Percentiles rank a stretch among this genome's conserved stretches.
Evolutionary conservation across 2,888 invertebrate genomes (phyloP).

Genomic region (Nemapogon koenigi): DNA sequence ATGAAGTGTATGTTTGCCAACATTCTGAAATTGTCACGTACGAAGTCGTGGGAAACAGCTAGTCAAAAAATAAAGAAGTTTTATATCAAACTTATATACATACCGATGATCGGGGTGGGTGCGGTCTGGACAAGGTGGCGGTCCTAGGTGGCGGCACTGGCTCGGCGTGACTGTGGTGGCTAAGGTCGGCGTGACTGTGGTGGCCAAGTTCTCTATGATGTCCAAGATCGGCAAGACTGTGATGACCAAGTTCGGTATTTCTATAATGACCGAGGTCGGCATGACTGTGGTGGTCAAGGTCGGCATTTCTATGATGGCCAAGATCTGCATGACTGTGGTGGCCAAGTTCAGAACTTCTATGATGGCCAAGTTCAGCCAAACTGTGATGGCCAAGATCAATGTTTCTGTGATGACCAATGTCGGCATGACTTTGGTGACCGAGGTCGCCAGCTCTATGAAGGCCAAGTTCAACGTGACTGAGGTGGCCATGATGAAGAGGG

Average conservation of each 20-base stretch:
- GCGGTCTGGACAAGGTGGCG: conserved; percentile 5
- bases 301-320: too few species aligned
- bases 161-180: not conserved
- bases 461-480: conserved; percentile 11
- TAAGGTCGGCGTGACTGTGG: not conserved
- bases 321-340: too few species aligned
- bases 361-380: not conserved
- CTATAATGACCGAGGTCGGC: too few species aligned
- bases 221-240: too few species aligned
- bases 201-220: too few species aligned
- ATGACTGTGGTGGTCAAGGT: not conserved
- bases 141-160: not conserved
- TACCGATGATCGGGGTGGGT: conserved; percentile 8
- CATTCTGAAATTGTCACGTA: too few species aligned
- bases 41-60: too few species aligned
- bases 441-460: conserved; percentile 1
- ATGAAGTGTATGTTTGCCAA: too few species aligned
- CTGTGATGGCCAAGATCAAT: not conserved
- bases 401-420: too few species aligned
- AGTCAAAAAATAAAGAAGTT: not conserved
- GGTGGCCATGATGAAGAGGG: conserved; percentile 55
- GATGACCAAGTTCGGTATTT: not conserved
- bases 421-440: not conserved
- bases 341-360: not conserved
- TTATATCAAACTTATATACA: not conserved